Conservation (phyloP, 2,888 invertebrate species). For the Eucera pruinosa region DNA sequence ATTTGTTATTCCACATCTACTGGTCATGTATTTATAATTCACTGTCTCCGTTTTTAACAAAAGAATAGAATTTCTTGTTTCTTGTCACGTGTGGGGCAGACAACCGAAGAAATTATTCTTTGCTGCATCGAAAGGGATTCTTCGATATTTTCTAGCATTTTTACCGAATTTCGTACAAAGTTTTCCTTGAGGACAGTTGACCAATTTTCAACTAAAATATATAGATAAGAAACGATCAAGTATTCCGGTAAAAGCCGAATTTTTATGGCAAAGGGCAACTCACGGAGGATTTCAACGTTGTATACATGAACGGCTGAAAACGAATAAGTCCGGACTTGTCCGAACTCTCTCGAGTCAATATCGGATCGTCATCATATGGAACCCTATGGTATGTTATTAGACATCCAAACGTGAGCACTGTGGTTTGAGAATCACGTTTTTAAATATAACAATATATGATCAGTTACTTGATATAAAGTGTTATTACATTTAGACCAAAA, state of each 20-base stretch:
- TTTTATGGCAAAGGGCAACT: constrained; percentile 37
- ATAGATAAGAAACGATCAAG: not conserved
- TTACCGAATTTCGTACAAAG: too few relatives aligned
- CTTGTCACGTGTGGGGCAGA: not conserved
- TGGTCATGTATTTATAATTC: not conserved
- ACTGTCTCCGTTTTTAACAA: not conserved
- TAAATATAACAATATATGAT: not conserved
- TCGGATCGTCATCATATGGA: constrained; percentile 45
- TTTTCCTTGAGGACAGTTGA: not conserved
- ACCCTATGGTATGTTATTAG: constrained; percentile 41
- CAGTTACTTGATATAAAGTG: not conserved
- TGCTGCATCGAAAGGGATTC: not conserved
- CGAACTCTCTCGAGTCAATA: constrained; percentile 63
- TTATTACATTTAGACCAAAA: not conserved
- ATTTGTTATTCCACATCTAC: not conserved
- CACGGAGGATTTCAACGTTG: constrained; percentile 44
- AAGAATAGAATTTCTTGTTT: constrained; percentile 9
- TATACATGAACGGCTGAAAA: constrained; percentile 64
- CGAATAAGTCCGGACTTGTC: constrained; percentile 66
- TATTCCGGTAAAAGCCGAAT: not conserved
- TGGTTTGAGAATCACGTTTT: not conserved
- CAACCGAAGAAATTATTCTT: not conserved
- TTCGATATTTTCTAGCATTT: not conserved
- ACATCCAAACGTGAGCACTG: constrained; percentile 8
- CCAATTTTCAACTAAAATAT: not conserved